Conservation (phyloP, 2,797 vertebrate species). For the Lagodon rhomboides region DNA sequence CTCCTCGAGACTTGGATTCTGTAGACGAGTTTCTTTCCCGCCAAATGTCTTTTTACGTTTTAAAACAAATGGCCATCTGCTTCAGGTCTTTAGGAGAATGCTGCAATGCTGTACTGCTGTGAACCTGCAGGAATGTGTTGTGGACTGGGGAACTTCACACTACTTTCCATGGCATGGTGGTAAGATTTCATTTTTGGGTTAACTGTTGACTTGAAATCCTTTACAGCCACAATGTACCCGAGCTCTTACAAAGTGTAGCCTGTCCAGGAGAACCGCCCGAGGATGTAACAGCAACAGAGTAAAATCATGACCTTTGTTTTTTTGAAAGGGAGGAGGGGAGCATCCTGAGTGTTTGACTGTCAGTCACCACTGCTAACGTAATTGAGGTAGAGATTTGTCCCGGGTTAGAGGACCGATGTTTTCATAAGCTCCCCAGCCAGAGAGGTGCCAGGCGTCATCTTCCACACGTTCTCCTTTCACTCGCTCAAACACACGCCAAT, state of each 20-base stretch:
- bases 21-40: too few species aligned
- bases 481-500: not conserved
- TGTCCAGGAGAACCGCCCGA: conserved; percentile 10
- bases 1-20: too few species aligned
- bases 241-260: not conserved
- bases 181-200: too few species aligned
- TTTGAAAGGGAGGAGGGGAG: not conserved
- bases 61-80: too few species aligned
- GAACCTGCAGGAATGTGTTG: too few species aligned
- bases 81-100: too few species aligned
- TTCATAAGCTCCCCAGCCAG: conserved; percentile 90
- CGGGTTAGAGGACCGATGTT: conserved; percentile 87
- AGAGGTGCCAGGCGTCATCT: conserved; percentile 74
- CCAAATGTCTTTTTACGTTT: too few species aligned
- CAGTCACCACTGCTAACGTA: conserved; percentile 86
- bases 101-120: too few species aligned
- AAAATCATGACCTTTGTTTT: not conserved
- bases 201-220: not conserved
- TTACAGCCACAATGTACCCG: not conserved
- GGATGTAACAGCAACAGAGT: conserved; percentile 29
- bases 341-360: conserved; percentile 81
- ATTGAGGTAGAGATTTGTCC: conserved; percentile 92
- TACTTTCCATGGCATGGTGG: too few species aligned
- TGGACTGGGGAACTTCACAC: too few species aligned
- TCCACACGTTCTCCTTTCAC: conserved; percentile 1